phyloP scores from a whole-genome alignment of 2,797 vertebrate species.

The Agapornis canus region DNA sequence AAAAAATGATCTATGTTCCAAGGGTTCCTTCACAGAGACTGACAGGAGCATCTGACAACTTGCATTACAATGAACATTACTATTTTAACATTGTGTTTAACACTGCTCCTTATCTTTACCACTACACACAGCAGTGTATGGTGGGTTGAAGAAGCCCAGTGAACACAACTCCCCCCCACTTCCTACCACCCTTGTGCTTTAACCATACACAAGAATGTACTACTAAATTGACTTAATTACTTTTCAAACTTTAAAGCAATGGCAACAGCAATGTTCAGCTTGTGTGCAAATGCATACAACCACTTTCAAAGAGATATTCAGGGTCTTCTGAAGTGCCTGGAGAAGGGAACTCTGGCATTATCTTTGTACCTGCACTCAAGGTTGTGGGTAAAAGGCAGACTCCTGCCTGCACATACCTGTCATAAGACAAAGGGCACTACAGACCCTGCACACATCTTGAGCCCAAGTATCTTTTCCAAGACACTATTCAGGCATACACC shows the following conservation, averaged over 20 bases:
- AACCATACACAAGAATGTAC: background rate
- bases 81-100: conserved; percentile 2
- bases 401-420: background rate
- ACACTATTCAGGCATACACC: background rate
- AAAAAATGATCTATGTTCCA: background rate
- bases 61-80: background rate
- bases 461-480: background rate
- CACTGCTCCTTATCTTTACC: background rate
- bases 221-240: conserved; percentile 10
- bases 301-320: background rate
- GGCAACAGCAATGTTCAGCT: background rate
- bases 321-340: background rate
- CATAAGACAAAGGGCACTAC: background rate
- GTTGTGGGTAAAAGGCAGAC: fast-evolving
- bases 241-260: background rate
- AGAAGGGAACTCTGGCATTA: background rate
- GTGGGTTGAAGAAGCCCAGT: background rate
- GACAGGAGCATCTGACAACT: background rate
- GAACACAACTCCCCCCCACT: background rate
- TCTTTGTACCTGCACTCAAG: fast-evolving
- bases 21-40: background rate
- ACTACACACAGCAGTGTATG: background rate
- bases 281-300: background rate
- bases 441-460: fast-evolving
- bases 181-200: background rate